Conservation (phyloP, 2,888 invertebrate genomes). For the Caenorhabditis panamensis region DNA sequence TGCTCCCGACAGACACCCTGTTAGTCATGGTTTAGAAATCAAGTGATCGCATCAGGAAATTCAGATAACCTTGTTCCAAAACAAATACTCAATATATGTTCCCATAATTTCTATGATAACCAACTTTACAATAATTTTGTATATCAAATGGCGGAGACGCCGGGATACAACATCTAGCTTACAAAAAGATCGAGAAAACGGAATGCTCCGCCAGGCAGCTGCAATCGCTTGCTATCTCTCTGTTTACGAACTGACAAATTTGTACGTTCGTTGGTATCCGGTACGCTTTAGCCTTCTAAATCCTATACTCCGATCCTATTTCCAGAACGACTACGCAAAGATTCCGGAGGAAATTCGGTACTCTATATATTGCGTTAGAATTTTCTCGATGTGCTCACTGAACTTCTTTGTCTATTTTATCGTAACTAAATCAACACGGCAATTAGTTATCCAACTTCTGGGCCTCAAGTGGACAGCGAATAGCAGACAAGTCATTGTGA, state of each 20-base stretch:
- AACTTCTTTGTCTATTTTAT: constrained; percentile 37
- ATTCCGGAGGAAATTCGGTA: not conserved
- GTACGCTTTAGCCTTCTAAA: no score
- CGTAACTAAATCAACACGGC: constrained; percentile 15
- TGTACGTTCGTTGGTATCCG: no score
- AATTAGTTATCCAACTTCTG: no score
- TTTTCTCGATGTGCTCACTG: constrained; percentile 22
- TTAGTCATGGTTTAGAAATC: no score
- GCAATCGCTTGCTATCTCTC: constrained; percentile 19
- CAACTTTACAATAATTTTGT: not conserved
- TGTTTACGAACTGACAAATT: constrained; percentile 37
- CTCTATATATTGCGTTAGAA: constrained; percentile 38
- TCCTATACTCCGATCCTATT: no score
- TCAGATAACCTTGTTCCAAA: constrained; percentile 21
- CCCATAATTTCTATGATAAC: constrained; percentile 10
- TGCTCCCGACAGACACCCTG: constrained; percentile 21
- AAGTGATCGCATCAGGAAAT: no score
- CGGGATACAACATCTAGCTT: constrained; percentile 2
- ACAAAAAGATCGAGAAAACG: constrained; percentile 24
- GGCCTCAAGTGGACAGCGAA: no score
- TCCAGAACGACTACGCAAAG: not conserved
- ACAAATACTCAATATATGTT: constrained; percentile 23
- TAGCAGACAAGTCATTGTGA: no score
- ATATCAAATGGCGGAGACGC: constrained; percentile 23
- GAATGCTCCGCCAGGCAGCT: constrained; percentile 20